These are phyloP conservation scores for Heliconius nattereri DNA, from an alignment of 1,140 invertebrate genomes.

Conservation along the genomic window DNA sequence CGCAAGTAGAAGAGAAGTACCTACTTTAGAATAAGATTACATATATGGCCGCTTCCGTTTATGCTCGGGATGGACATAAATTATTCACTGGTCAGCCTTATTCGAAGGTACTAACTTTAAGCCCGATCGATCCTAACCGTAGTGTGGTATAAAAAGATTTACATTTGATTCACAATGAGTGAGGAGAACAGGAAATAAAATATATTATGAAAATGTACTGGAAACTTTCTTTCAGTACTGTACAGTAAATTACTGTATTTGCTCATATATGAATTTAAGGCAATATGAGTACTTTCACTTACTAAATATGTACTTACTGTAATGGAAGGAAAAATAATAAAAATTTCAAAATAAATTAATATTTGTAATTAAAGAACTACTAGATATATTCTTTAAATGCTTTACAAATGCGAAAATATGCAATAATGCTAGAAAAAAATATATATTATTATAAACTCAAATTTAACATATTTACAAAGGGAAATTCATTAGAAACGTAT, in stretches of 20 bases:
- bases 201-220: not conserved
- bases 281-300: not conserved
- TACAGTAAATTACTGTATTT: too few relatives aligned
- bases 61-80: constrained; percentile 40
- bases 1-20: constrained; percentile 7
- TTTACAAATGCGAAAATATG: too few relatives aligned
- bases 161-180: constrained; percentile 1
- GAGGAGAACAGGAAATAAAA: not conserved
- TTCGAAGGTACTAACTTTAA: constrained; percentile 44
- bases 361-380: not conserved
- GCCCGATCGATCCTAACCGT: constrained; percentile 42
- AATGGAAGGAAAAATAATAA: not conserved
- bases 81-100: constrained; percentile 44
- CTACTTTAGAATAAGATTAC: constrained; percentile 34
- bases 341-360: not conserved
- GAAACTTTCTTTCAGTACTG: not conserved
- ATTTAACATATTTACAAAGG: too few relatives aligned
- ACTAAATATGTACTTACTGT: not conserved
- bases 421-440: too few relatives aligned
- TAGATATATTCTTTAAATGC: not conserved
- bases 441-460: too few relatives aligned
- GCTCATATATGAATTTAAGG: not conserved
- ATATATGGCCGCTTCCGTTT: constrained; percentile 39
- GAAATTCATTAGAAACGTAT: too few relatives aligned
- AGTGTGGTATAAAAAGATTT: constrained; percentile 23